A percentile compares a stretch with the other conserved stretches of the same genome.
These are phyloP conservation scores for Ophioninae sp. DNA, from an alignment of 2,888 invertebrate species.

Conservation along the genomic window DNA sequence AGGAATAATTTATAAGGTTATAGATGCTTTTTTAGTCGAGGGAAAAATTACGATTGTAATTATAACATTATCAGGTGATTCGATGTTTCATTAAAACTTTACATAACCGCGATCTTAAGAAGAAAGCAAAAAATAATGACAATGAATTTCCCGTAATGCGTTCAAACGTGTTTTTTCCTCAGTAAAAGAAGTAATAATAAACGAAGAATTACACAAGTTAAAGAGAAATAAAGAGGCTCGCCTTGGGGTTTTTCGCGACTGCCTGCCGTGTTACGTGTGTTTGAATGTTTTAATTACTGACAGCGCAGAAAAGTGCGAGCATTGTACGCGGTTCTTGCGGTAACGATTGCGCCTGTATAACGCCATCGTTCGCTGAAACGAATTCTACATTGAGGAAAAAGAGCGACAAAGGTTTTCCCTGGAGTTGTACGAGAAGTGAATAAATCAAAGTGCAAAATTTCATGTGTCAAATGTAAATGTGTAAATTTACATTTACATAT, in stretches of 20 bases:
- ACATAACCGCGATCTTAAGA: constrained; percentile 2
- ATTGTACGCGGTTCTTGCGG: constrained; percentile 37
- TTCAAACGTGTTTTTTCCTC: neutral
- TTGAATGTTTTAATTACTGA: constrained; percentile 76
- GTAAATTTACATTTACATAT: neutral
- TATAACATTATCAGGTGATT: constrained; percentile 34
- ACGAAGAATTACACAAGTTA: constrained; percentile 25
- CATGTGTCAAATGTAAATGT: neutral
- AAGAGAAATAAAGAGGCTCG: constrained; percentile 50
- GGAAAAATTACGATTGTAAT: neutral
- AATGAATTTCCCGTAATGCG: constrained; percentile 53
- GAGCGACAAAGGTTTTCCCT: constrained; percentile 64
- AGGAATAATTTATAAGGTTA: neutral
- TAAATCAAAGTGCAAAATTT: constrained; percentile 41
- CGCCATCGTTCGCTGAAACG: constrained; percentile 58
- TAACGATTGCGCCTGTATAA: constrained; percentile 5
- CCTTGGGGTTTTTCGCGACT: constrained; percentile 39
- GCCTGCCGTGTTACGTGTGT: constrained; percentile 22
- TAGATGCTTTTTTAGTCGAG: neutral
- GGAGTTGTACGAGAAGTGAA: constrained; percentile 11
- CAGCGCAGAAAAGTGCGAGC: constrained; percentile 70
- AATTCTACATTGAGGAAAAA: constrained; percentile 63
- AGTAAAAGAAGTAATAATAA: neutral
- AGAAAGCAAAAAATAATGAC: constrained; percentile 12
- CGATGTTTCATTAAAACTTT: neutral